phyloP scores from a whole-genome alignment of 2,113 vertebrate species.

The Ammospiza caudacuta region DNA sequence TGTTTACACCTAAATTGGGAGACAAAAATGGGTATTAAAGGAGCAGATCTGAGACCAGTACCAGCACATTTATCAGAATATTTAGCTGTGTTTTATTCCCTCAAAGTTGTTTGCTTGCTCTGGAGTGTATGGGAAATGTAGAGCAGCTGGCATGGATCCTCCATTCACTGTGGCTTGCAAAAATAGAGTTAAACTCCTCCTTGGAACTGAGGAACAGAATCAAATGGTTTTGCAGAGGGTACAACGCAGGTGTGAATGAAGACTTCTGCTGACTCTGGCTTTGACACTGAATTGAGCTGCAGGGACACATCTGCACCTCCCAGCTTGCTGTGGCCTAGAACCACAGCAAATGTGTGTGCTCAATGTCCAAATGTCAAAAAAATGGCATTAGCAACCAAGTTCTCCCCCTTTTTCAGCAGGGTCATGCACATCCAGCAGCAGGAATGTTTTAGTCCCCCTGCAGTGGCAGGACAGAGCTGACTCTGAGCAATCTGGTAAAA shows the following conservation, averaged over 20 bases:
- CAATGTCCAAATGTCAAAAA: not conserved
- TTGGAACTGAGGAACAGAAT: not conserved
- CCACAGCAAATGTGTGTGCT: not conserved
- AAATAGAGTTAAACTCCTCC: not conserved
- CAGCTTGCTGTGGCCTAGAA: not conserved
- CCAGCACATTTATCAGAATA: not conserved
- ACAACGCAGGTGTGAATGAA: not conserved
- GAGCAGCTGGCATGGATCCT: not conserved
- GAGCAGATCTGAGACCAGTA: not conserved
- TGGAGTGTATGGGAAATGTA: not conserved
- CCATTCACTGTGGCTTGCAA: not conserved
- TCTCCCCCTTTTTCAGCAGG: not conserved
- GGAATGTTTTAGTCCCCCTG: not conserved
- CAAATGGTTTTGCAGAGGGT: not conserved
- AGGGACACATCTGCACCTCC: not conserved
- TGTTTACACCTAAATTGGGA: constrained; percentile 81
- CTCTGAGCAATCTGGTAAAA: not conserved
- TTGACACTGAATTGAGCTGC: not conserved
- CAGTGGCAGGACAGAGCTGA: not conserved
- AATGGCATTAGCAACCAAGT: not conserved
- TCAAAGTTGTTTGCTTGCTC: not conserved
- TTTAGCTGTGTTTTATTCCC: not conserved
- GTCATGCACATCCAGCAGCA: accelerated
- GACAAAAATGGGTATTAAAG: not conserved
- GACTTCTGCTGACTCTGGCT: not conserved